Conservation (phyloP, 2,113 vertebrate species). For the Barbus barbus region DNA sequence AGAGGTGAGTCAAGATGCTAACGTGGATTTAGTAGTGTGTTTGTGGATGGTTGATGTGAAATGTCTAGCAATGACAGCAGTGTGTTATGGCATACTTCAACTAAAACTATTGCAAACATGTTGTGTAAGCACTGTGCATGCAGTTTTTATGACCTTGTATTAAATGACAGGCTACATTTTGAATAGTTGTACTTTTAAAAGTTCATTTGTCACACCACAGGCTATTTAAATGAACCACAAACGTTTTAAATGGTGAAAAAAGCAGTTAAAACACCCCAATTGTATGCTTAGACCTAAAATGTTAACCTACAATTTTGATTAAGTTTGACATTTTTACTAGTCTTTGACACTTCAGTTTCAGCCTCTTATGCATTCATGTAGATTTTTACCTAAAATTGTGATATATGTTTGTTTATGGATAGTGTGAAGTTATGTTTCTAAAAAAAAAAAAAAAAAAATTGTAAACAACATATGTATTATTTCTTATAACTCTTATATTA, state of each 20-base stretch:
- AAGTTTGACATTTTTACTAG: no score
- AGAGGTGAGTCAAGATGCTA: constrained; percentile 19
- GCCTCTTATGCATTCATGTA: no score
- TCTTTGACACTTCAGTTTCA: no score
- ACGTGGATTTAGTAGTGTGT: not conserved
- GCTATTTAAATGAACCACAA: not conserved
- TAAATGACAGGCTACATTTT: not conserved
- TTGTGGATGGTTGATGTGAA: not conserved
- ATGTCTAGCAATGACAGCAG: not conserved
- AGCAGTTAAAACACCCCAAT: not conserved
- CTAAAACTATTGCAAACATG: not conserved
- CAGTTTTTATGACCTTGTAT: not conserved
- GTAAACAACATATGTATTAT: not conserved
- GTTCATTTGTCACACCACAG: not conserved
- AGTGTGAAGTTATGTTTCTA: not conserved
- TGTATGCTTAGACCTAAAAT: not conserved
- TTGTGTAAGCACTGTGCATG: not conserved
- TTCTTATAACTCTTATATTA: not conserved
- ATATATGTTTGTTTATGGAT: not conserved
- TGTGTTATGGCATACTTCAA: not conserved
- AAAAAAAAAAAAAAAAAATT: no score
- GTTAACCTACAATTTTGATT: no score
- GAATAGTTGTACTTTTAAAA: not conserved
- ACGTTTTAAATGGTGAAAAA: not conserved
- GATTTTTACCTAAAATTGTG: no score